Conservation (phyloP, 30 jellyfish, hydroid and myxozoan genomes). For the Aurelia coerulea region DNA sequence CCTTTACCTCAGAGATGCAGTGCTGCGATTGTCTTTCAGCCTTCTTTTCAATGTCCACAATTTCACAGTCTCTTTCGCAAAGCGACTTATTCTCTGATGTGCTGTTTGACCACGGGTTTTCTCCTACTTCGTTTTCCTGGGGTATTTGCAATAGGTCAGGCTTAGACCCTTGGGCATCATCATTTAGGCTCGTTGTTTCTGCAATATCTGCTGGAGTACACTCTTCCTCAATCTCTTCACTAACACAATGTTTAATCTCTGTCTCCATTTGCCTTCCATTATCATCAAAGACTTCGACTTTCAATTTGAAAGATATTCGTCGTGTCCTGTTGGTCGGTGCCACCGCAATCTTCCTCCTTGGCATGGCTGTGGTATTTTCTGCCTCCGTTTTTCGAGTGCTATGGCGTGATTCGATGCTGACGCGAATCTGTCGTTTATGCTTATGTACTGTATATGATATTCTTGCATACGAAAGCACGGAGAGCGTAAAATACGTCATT, state of each 20-base stretch:
- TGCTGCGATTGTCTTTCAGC: neutral
- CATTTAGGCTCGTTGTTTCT: neutral
- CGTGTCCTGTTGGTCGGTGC: neutral
- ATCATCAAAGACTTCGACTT: slow-evolving; percentile 38
- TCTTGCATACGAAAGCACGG: slow-evolving; percentile 32
- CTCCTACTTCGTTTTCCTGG: neutral
- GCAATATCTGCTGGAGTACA: neutral
- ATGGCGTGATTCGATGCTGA: neutral
- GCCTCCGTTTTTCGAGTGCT: neutral
- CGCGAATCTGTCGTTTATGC: slow-evolving; percentile 20
- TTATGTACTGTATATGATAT: slow-evolving; percentile 24
- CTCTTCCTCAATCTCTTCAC: neutral
- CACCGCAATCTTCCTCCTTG: neutral
- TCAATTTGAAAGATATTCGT: slow-evolving; percentile 40
- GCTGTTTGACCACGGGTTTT: neutral
- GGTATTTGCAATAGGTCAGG: neutral
- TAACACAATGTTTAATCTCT: neutral
- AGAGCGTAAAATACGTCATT: slow-evolving; percentile 25
- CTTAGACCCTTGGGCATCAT: neutral
- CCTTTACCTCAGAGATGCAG: neutral
- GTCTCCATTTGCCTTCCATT: neutral
- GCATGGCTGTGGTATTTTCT: neutral
- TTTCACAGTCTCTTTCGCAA: neutral
- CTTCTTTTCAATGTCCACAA: neutral
- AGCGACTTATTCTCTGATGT: neutral